Evolutionary conservation across 2,888 invertebrate species (phyloP).

Genomic region (Agonopterix alstromeriana): DNA sequence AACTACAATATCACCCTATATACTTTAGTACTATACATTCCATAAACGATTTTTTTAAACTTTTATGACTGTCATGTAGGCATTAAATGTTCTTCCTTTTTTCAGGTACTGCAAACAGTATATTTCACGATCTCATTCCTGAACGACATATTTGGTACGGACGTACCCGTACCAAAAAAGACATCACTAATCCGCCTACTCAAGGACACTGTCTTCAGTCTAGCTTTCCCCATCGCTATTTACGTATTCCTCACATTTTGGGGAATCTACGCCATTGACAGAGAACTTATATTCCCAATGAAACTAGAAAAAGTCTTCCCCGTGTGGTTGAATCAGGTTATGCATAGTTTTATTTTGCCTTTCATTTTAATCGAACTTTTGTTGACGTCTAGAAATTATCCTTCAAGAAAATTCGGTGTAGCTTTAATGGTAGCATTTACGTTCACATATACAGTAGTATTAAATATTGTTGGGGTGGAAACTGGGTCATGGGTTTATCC

Average conservation of each 20-base stretch:
- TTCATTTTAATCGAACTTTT: constrained; percentile 85
- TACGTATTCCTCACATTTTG: constrained; percentile 93
- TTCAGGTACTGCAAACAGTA: constrained; percentile 83
- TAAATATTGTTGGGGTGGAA: constrained; percentile 80
- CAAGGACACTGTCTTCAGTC: constrained; percentile 80
- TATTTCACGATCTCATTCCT: constrained; percentile 85
- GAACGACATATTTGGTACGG: constrained; percentile 86
- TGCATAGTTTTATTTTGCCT: constrained; percentile 89
- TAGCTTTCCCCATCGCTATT: constrained; percentile 85
- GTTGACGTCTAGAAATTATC: constrained; percentile 83
- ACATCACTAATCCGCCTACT: constrained; percentile 79
- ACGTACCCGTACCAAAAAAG: constrained; percentile 76
- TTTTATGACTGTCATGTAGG: no score
- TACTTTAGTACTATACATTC: no score
- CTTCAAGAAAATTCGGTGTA: constrained; percentile 79
- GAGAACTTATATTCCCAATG: constrained; percentile 91
- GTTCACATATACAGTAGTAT: constrained; percentile 82
- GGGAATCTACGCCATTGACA: constrained; percentile 88
- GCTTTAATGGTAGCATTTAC: constrained; percentile 75
- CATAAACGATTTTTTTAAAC: no score
- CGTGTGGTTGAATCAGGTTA: constrained; percentile 90
- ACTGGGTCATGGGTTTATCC: constrained; percentile 94
- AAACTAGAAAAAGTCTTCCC: constrained; percentile 88
- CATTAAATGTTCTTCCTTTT: constrained; percentile 13
- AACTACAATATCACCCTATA: no score